These are phyloP conservation scores for Fregetta grallaria DNA, from an alignment of 2,113 vertebrate species.

Conservation along the genomic window DNA sequence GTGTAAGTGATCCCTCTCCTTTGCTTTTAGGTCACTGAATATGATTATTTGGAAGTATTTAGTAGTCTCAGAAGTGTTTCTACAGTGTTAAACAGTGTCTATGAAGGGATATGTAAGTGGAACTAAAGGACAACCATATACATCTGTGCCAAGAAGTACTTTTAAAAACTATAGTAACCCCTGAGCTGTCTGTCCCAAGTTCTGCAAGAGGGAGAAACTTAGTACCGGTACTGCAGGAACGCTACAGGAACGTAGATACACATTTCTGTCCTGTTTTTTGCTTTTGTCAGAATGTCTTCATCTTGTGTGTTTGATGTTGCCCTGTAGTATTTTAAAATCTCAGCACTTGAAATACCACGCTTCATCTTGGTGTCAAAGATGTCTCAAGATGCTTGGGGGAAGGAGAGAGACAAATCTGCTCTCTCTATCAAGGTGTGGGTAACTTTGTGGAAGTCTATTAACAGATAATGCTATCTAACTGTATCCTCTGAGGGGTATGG, in stretches of 20 bases:
- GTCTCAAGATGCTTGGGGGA: not conserved
- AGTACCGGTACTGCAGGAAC: not conserved
- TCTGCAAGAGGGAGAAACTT: not conserved
- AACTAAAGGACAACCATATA: not conserved
- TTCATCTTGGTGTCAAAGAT: not conserved
- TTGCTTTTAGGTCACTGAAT: not conserved
- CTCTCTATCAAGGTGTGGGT: not conserved
- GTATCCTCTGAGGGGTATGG: not conserved
- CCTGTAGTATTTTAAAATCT: not conserved
- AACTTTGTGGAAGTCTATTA: not conserved
- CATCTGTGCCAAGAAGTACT: not conserved
- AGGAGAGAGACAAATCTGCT: not conserved
- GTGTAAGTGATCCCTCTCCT: not conserved
- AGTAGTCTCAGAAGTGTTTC: not conserved
- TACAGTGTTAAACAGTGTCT: not conserved
- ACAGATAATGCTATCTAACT: not conserved
- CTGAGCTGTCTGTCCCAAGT: not conserved
- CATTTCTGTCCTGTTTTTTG: not conserved
- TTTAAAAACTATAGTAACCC: not conserved
- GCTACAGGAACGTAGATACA: rapidly evolving
- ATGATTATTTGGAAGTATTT: not conserved
- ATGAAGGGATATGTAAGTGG: not conserved
- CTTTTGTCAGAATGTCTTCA: not conserved
- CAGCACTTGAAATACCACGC: rapidly evolving
- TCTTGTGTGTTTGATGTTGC: not conserved